Percentiles rank a stretch among this genome's conserved stretches.
phyloP scores from a whole-genome alignment of 2,888 invertebrate species.

The Apomyelois bistriatella region DNA sequence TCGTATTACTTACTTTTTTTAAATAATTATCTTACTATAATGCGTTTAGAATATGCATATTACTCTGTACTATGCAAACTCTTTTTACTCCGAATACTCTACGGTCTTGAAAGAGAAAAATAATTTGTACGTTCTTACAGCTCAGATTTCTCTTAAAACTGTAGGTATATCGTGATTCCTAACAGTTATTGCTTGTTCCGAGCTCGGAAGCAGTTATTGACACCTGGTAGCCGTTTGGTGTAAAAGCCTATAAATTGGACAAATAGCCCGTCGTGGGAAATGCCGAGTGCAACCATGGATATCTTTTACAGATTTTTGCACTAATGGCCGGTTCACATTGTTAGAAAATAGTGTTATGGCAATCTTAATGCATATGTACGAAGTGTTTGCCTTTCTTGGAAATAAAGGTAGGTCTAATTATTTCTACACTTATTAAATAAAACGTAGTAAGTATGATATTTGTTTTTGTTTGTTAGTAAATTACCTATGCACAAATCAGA shows the following conservation, averaged over 20 bases:
- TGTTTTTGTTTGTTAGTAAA: too few relatives aligned
- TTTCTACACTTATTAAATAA: too few relatives aligned
- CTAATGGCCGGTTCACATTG: conserved; percentile 6
- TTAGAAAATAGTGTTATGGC: not conserved
- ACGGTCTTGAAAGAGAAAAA: not conserved
- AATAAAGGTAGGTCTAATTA: too few relatives aligned
- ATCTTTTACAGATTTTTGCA: conserved; percentile 14
- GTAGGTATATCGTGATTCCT: not conserved
- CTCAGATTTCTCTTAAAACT: not conserved
- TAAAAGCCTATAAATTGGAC: conserved; percentile 54
- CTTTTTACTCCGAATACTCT: too few relatives aligned
- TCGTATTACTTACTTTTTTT: too few relatives aligned
- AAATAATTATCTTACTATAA: too few relatives aligned
- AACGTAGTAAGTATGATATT: too few relatives aligned
- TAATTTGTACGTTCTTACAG: not conserved
- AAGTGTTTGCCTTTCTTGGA: too few relatives aligned
- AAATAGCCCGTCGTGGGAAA: conserved; percentile 52
- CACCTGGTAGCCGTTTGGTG: conserved; percentile 53
- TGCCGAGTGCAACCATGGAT: conserved; percentile 38
- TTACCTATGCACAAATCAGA: too few relatives aligned
- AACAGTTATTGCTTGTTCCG: not conserved
- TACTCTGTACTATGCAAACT: too few relatives aligned
- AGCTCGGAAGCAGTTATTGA: conserved; percentile 43
- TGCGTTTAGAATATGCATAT: too few relatives aligned
- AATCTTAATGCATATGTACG: not conserved